Conservation (phyloP, 53 echinoderm and acorn worm genomes). For the Arbacia lixula region DNA sequence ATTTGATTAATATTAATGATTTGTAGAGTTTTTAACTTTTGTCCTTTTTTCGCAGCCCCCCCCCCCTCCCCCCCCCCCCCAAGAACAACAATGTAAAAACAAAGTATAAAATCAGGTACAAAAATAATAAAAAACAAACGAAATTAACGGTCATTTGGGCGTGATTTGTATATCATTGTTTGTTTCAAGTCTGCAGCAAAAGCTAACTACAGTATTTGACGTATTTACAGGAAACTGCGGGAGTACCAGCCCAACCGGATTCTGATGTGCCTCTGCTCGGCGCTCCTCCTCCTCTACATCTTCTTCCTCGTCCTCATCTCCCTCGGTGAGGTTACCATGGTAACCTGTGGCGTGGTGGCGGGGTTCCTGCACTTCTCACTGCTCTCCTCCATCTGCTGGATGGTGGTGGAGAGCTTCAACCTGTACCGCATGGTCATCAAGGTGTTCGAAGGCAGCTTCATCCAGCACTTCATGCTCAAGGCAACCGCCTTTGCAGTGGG, state of each 20-base stretch:
- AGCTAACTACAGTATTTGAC: no score
- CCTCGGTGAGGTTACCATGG: constrained; percentile 53
- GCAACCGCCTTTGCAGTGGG: constrained; percentile 61
- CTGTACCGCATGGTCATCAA: constrained; percentile 76
- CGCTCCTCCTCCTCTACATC: constrained; percentile 67
- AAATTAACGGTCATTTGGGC: no score
- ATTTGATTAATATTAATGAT: no score
- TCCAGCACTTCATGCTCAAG: constrained; percentile 64
- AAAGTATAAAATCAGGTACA: no score
- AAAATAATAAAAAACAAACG: no score
- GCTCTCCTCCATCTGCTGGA: constrained; percentile 75
- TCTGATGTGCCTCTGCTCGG: constrained; percentile 61
- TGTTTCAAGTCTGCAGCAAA: no score
- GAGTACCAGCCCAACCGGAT: constrained; percentile 63
- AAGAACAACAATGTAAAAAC: no score
- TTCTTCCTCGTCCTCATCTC: constrained; percentile 67
- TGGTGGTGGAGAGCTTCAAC: constrained; percentile 81
- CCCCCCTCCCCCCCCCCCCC: no score
- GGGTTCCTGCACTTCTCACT: constrained; percentile 80
- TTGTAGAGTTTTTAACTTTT: no score
- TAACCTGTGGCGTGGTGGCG: constrained; percentile 62
- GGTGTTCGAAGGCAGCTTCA: constrained; percentile 60
- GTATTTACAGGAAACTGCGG: constrained; percentile 69
- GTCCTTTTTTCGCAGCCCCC: no score
- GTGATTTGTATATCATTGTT: no score